These are phyloP conservation scores for Drosophila azteca DNA, from an alignment of 1,140 invertebrate genomes.

Conservation along the genomic window DNA sequence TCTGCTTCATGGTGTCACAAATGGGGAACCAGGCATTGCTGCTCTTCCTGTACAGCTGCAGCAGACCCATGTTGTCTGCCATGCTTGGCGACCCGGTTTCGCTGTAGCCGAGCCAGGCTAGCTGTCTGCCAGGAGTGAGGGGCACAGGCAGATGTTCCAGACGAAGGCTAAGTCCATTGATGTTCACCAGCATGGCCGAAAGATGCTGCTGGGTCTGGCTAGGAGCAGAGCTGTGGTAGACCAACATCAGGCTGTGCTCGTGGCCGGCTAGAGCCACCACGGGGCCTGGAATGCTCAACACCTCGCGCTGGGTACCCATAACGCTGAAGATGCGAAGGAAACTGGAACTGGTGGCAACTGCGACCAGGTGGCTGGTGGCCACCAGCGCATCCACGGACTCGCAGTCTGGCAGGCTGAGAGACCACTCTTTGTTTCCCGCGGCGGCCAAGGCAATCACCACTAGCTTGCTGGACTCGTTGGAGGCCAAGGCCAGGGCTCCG, in stretches of 20 bases:
- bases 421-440: conserved; percentile 95
- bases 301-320: conserved; percentile 93
- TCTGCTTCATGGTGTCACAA: conserved; percentile 87
- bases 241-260: conserved; percentile 89
- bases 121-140: conserved; percentile 87
- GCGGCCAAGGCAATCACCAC: conserved; percentile 90
- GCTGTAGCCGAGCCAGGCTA: conserved; percentile 93
- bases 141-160: conserved; percentile 85
- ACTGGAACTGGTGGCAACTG: conserved; percentile 89
- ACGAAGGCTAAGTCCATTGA: conserved; percentile 63
- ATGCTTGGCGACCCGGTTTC: conserved; percentile 90
- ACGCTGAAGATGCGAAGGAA: conserved; percentile 93
- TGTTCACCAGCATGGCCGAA: conserved; percentile 85
- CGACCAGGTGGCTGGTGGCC: conserved; percentile 90
- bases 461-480: conserved; percentile 88
- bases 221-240: conserved; percentile 88
- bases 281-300: conserved; percentile 89
- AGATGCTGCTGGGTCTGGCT: conserved; percentile 85
- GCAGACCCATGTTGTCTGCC: conserved; percentile 88
- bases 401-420: conserved; percentile 88
- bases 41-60: conserved; percentile 87
- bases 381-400: conserved; percentile 91
- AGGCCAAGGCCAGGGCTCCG: conserved; percentile 91
- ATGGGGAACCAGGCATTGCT: conserved; percentile 91
- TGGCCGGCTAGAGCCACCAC: conserved; percentile 87